Evolutionary conservation across 2,797 vertebrate genomes (phyloP).

Genomic region (Leuciscus waleckii): DNA sequence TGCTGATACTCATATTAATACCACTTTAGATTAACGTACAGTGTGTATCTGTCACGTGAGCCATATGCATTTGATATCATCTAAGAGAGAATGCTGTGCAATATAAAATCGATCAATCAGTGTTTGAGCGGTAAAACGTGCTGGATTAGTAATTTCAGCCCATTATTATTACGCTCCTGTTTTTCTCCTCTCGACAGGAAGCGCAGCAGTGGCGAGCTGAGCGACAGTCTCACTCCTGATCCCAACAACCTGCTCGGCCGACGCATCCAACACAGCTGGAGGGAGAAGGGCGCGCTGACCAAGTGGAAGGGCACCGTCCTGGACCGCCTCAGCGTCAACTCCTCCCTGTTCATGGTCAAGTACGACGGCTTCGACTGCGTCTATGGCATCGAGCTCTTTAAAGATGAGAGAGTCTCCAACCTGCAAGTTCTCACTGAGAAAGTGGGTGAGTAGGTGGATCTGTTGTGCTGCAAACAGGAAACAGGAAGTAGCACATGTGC

Average conservation of each 20-base stretch:
- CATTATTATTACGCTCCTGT: background rate
- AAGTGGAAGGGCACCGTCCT: slow-evolving; percentile 86
- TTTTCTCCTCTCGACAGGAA: slow-evolving; percentile 71
- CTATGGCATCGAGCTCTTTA: slow-evolving; percentile 86
- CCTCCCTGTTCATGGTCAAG: slow-evolving; percentile 84
- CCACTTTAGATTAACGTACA: background rate
- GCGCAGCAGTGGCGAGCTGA: slow-evolving; percentile 84
- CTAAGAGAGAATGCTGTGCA: background rate
- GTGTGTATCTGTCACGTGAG: background rate
- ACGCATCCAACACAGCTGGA: slow-evolving; percentile 84
- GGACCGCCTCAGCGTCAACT: slow-evolving; percentile 81
- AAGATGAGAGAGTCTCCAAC: slow-evolving; percentile 82
- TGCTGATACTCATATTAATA: too few relatives aligned
- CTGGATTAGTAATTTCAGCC: background rate
- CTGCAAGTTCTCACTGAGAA: slow-evolving; percentile 82
- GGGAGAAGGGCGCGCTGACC: slow-evolving; percentile 83
- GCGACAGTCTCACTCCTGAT: slow-evolving; percentile 79
- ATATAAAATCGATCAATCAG: background rate
- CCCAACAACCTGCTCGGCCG: slow-evolving; percentile 81
- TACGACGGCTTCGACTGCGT: slow-evolving; percentile 86
- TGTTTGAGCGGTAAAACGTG: background rate
- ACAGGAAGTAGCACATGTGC: slow-evolving; percentile 30
- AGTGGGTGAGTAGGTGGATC: slow-evolving; percentile 76
- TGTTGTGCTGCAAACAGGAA: slow-evolving; percentile 38
- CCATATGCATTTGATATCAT: background rate